Conservation (phyloP, 1,140 invertebrate genomes). For the Chironomus tepperi region DNA sequence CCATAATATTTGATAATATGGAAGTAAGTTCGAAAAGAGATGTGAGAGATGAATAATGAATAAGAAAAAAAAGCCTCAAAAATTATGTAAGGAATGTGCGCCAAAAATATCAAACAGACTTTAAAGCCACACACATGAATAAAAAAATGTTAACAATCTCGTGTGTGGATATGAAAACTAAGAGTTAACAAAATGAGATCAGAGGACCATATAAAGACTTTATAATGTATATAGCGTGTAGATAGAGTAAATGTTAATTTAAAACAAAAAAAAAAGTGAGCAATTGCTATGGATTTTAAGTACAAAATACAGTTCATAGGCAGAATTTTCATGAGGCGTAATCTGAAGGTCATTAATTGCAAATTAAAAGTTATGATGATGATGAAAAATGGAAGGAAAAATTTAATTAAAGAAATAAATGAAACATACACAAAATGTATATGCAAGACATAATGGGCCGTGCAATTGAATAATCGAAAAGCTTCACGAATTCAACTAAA, state of each 20-base stretch:
- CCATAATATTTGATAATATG: no score
- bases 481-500: no score
- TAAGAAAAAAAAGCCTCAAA: not conserved
- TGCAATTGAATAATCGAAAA: no score
- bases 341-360: constrained; percentile 1
- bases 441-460: no score
- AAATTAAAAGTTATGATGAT: not conserved
- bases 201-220: not conserved
- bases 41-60: not conserved
- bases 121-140: not conserved
- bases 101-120: not conserved
- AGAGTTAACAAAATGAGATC: not conserved
- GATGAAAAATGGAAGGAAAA: not conserved
- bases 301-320: not conserved
- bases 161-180: no score
- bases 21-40: not conserved
- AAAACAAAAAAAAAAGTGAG: no score
- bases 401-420: no score
- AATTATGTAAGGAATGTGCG: not conserved
- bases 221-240: no score
- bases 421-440: no score
- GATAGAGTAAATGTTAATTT: no score
- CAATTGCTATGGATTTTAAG: not conserved
- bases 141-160: not conserved
- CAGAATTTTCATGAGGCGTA: not conserved